Evolutionary conservation across 2,113 vertebrate species (phyloP), one percentile per base, ranked within the genome.

Genomic region (Perca schrenkii): DNA sequence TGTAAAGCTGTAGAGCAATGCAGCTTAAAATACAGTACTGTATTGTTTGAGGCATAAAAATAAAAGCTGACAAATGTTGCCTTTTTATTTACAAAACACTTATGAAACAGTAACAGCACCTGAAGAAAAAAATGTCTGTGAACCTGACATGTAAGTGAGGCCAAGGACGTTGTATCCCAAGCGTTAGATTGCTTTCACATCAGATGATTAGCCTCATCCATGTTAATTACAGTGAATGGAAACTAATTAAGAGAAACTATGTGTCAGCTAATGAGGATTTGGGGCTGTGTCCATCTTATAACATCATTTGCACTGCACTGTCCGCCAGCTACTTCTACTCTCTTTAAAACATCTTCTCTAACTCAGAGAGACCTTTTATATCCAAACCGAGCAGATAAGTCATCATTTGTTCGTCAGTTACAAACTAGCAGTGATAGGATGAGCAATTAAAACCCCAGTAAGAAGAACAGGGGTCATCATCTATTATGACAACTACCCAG

Each of bases 231-330:
- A 95, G 91, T 96, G 96, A 97, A 97, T 97, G 96, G 96, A 97
- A 95, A 96, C 97, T 98, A 98, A 99, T 99, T 98, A 98, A 96
- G 96, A 97, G 96, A 96, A 97, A 96, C 96, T 96, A 96, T 94
- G 96, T 96, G 96, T 97, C 96, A 91, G 96, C 96, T 98, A 98
- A 98, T 98, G 96, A 98, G 97, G 96, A 97, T 96, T 93, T 97
- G 95, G 95, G 95, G 88, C 89, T 96, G 94, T 94, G 95, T 96
- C 96, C 95, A 95, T 96, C 95, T 96, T 95, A 94, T 94, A 74
- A 93, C 95, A 96, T 96, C 92, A 95, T 97, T 96, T 94, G 81
- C 83, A 56, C 94, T 91, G 93, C 91, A 92, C 69, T 62, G 47
- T 68, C 78, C 84, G 47, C 60, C 57, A 74, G 86, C 86, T 83